These are phyloP conservation scores for Diadumene lineata DNA, from an alignment of 92 coral and sea anemone genomes.

Conservation along the genomic window DNA sequence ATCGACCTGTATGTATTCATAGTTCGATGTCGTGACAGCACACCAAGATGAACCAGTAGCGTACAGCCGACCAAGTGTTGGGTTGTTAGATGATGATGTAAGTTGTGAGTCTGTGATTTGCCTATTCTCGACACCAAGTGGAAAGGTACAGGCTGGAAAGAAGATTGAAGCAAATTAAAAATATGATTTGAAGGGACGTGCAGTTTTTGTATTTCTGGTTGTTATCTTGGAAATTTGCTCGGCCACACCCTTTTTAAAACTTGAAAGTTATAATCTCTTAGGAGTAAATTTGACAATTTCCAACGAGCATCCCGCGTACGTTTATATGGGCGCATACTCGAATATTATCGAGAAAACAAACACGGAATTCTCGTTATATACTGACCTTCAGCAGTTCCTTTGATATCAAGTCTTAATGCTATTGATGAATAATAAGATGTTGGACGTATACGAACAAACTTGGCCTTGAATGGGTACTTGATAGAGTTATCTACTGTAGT, in stretches of 20 bases:
- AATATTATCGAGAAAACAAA: too few species aligned
- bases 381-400: constrained; percentile 15
- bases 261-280: too few species aligned
- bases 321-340: too few species aligned
- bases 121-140: constrained; percentile 26
- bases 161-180: too few species aligned
- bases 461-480: constrained; percentile 4
- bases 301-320: too few species aligned
- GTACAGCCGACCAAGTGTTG: constrained; percentile 31
- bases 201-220: too few species aligned
- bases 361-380: too few species aligned
- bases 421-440: neutral
- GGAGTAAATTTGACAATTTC: too few species aligned
- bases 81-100: constrained; percentile 24
- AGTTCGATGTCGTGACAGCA: constrained; percentile 8
- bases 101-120: constrained; percentile 19
- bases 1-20: constrained; percentile 43
- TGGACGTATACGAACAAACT: constrained; percentile 26
- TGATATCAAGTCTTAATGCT: constrained; percentile 8
- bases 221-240: too few species aligned
- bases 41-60: constrained; percentile 38
- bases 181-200: too few species aligned
- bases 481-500: neutral
- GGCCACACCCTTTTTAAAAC: too few species aligned
- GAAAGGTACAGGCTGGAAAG: constrained; percentile 22